Evolutionary conservation across 2,797 vertebrate genomes (phyloP), one percentile per base, ranked within the genome.

Genomic region (Lycodopsis pacificus): DNA sequence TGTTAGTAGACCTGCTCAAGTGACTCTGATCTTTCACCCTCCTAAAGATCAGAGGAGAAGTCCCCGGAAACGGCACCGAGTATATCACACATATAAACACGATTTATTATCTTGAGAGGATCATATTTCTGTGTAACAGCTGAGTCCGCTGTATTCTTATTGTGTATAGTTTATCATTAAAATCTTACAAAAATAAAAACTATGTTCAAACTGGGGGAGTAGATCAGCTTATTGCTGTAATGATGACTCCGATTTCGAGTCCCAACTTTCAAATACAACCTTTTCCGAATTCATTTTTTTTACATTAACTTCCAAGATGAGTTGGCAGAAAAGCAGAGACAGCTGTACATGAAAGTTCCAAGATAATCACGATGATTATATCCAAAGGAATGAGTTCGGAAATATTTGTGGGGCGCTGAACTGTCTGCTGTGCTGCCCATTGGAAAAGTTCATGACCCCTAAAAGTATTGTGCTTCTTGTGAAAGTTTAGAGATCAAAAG

Each of bases 101-200:
- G n/a, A 20, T 36, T 44, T 15, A 3, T 61, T 42, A 42, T 58
- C 3, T 38, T 66, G 27, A 44, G 49, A 22, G 49, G n/a, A 53
- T 53, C 49, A 53, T 22, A 22, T 53, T n/a, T 53, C n/a, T 22
- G 49, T 13, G n/a, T 53, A 51, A 5, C 14, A 42, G 34, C 44
- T 44, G 36, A 22, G 25, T 36, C 14, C 14, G 12, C 9, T 40
- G 54, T 25, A 1, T n/a, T 53, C 27, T 44, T 34, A 49, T 2
- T 38, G 46, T 61, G n/a, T 22, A 11, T 30, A 40, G 53, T 58
- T 51, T 67, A 19, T 67, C 56, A n/a, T 61, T 58, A 8, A 12
- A 56, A 62, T 46, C 48, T 30, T 36, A 38, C 4, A 66, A 66
- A 66, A 46, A 38, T 0, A 78, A 78, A 32, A 22, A 25, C 19